Percentiles rank a stretch among this genome's conserved stretches.
Evolutionary conservation across 92 coral and sea anemone genomes (phyloP).

Genomic region (Epizoanthus ramosus): DNA sequence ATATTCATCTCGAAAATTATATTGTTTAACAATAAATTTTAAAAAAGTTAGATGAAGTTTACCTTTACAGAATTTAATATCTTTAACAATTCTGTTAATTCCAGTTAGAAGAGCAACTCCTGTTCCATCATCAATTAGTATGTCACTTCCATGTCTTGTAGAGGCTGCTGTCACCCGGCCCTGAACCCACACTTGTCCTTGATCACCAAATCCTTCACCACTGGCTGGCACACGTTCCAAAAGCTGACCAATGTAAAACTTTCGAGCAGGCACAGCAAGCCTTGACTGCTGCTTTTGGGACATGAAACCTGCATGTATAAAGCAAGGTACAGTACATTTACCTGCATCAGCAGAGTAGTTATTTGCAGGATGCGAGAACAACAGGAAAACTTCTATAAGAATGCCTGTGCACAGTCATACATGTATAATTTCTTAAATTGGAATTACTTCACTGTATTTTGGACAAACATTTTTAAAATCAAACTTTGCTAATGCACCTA

Average conservation of each 20-base stretch:
- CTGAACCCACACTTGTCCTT: conserved; percentile 74
- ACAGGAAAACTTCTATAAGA: too few relatives aligned
- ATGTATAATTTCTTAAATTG: too few relatives aligned
- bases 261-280: conserved; percentile 64
- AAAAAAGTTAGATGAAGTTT: background rate
- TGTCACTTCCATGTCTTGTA: conserved; percentile 62
- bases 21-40: too few relatives aligned
- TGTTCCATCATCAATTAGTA: conserved; percentile 85
- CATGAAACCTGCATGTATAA: conserved; percentile 42
- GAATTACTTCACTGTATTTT: too few relatives aligned
- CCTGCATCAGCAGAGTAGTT: too few relatives aligned
- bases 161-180: conserved; percentile 64
- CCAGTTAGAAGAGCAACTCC: conserved; percentile 70
- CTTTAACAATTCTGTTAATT: conserved; percentile 63
- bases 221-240: conserved; percentile 22
- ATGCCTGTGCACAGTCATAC: too few relatives aligned
- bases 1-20: too few relatives aligned
- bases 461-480: background rate
- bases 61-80: conserved; percentile 67
- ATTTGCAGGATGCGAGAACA: too few relatives aligned
- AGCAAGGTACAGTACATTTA: too few relatives aligned
- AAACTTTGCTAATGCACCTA: too few relatives aligned
- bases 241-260: conserved; percentile 71
- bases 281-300: conserved; percentile 51
- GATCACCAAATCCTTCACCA: conserved; percentile 1